Evolutionary conservation across 2,888 invertebrate genomes (phyloP), one percentile per base, ranked within the genome.

Genomic region (Pyrocoelia pectoralis): DNA sequence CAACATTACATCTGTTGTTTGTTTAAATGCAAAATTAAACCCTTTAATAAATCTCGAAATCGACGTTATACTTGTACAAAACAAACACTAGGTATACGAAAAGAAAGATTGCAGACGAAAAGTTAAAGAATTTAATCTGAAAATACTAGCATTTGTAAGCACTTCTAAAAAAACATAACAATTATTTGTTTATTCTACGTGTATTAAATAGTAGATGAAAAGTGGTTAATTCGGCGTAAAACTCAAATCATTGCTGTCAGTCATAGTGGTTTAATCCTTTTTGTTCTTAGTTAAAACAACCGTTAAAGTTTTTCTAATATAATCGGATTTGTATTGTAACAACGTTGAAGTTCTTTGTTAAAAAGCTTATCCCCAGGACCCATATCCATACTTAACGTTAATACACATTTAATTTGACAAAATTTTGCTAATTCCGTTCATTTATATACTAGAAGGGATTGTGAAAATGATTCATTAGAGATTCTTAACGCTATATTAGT

Each of bases 401-500:
- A 78, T 79, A 77, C 78, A 78, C 76, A 77, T 78, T 79, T 78
- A 78, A 79, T 80, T 79, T 79, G 76, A 78, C 77, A 78, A 77
- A 79, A 79, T 79, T 80, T 79, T 77, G 74, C 77, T 79, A 79
- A 79, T 79, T 77, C 77, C 79, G 76, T 79, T 80, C 79, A 79
- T 78, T 79, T 76, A 71, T 75, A 73, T 71, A 6, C 24, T 24
- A 24, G 24, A 24, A 24, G 6, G 24, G 24, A 71, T 72, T 72
- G 69, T 67, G 60, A 59, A 61, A 69, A 64, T 67, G 70, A 72
- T 50, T 55, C 70, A 73, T 69, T 68, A 72, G 70, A 71, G 74
- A 73, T 74, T 74, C 72, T 74, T 72, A n/a, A 72, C 69, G 73
- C 70, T 72, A 73, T 75, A 75, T 76, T 76, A 76, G 74, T 73